These are phyloP conservation scores for Syngnathus rostellatus DNA, from an alignment of 2,797 vertebrate genomes.

Conservation along the genomic window DNA sequence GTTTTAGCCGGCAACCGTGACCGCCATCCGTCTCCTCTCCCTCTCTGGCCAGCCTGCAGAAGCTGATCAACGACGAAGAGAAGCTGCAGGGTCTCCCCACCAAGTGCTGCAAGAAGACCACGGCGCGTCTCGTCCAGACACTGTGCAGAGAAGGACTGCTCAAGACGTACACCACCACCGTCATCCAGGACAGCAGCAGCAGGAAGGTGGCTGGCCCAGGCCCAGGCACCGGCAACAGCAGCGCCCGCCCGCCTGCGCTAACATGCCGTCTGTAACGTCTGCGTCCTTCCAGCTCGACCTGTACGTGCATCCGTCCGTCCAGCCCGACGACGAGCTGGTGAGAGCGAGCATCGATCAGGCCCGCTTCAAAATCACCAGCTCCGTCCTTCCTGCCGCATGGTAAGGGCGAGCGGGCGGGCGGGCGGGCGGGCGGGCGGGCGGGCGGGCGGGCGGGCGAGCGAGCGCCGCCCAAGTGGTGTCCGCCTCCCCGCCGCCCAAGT, in stretches of 20 bases:
- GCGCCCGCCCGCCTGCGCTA: too few species aligned
- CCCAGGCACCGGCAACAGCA: too few species aligned
- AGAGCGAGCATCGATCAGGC: slow-evolving; percentile 85
- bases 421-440: too few species aligned
- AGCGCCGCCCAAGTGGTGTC: too few species aligned
- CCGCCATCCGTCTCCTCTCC: not conserved
- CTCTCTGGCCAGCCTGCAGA: slow-evolving; percentile 78
- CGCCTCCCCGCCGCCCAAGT: too few species aligned
- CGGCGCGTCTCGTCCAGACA: slow-evolving; percentile 75
- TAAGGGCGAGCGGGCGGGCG: too few species aligned
- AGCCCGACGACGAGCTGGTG: slow-evolving; percentile 78
- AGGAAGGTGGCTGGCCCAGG: slow-evolving; percentile 70
- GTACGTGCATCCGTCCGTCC: slow-evolving; percentile 85
- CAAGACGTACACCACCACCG: slow-evolving; percentile 78
- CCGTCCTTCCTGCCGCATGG: slow-evolving; percentile 56
- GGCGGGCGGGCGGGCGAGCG: too few species aligned
- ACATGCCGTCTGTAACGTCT: not conserved
- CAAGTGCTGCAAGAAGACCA: slow-evolving; percentile 94
- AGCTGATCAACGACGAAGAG: slow-evolving; percentile 87
- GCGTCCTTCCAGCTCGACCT: slow-evolving; percentile 76
- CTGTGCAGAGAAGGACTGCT: slow-evolving; percentile 82
- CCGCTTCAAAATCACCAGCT: slow-evolving; percentile 91
- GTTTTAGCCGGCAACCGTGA: not conserved
- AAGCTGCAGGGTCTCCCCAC: slow-evolving; percentile 79
- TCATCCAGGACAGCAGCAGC: slow-evolving; percentile 83